A percentile compares a stretch with the other conserved stretches of the same genome.
Evolutionary conservation across 2,113 vertebrate species (phyloP).

Genomic region (Trematomus loennbergii): DNA sequence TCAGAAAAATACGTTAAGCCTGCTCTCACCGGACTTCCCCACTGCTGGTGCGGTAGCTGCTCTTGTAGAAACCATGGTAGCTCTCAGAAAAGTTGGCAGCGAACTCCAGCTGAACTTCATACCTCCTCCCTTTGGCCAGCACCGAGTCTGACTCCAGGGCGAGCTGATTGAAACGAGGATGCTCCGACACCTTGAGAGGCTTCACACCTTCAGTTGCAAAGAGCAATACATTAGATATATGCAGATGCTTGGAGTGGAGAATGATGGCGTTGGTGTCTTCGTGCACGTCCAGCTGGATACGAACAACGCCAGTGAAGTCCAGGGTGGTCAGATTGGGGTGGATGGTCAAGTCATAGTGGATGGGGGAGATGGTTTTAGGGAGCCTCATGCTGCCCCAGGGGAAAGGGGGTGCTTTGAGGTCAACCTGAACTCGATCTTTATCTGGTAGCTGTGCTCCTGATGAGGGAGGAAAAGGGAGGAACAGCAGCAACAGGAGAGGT

Average conservation of each 20-base stretch:
- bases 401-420: constrained; percentile 79
- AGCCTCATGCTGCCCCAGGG: constrained; percentile 90
- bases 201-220: constrained; percentile 52
- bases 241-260: constrained; percentile 87
- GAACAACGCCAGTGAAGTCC: constrained; percentile 82
- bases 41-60: constrained; percentile 87
- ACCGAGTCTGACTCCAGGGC: constrained; percentile 81
- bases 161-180: constrained; percentile 84
- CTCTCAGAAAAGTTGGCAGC: constrained; percentile 87
- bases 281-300: constrained; percentile 81
- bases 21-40: constrained; percentile 87
- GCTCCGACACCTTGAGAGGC: constrained; percentile 81
- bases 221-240: constrained; percentile 77
- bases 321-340: constrained; percentile 91
- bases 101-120: constrained; percentile 85
- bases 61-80: constrained; percentile 92
- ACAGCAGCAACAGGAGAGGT: constrained; percentile 58
- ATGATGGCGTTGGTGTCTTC: constrained; percentile 83
- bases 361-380: constrained; percentile 82
- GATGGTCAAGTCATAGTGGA: constrained; percentile 88
- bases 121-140: constrained; percentile 78
- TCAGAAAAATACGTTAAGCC: not conserved
- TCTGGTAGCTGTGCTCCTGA: constrained; percentile 67
- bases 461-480: not conserved
- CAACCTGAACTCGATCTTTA: constrained; percentile 17